Evolutionary conservation across 2,113 vertebrate genomes (phyloP).

Genomic region (Aspiorhynchus laticeps): DNA sequence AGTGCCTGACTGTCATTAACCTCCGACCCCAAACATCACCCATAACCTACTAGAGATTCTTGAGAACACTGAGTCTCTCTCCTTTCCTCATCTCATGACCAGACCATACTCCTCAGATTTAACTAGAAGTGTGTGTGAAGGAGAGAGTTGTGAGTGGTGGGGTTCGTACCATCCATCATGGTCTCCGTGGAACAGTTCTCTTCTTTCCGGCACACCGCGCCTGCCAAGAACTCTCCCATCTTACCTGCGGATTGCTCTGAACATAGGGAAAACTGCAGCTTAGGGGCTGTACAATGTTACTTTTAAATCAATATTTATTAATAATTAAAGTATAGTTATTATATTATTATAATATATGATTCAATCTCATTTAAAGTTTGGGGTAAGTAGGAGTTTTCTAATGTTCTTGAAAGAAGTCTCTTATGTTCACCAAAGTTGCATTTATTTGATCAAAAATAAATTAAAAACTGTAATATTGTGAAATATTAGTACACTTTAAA

Average conservation of each 20-base stretch:
- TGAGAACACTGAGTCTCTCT: background rate
- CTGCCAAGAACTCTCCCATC: slow-evolving; percentile 86
- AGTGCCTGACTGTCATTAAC: slow-evolving; percentile 44
- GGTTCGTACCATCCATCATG: slow-evolving; percentile 75
- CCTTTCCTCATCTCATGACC: slow-evolving; percentile 21
- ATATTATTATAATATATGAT: background rate
- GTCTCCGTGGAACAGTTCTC: slow-evolving; percentile 87
- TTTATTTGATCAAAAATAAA: background rate
- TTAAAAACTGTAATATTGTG: background rate
- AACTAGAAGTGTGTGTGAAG: background rate
- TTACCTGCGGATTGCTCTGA: slow-evolving; percentile 84
- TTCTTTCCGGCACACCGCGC: slow-evolving; percentile 86
- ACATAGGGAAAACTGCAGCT: slow-evolving; percentile 16
- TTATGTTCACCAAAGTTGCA: background rate
- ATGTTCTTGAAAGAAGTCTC: no score
- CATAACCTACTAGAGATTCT: background rate
- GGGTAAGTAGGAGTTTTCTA: background rate
- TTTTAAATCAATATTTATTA: background rate
- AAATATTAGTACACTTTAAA: no score
- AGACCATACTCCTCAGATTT: background rate
- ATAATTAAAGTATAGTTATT: no score
- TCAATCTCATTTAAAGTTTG: background rate
- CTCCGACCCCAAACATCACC: slow-evolving; percentile 27
- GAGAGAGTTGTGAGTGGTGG: background rate
- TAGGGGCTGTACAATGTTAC: background rate